phyloP scores from a whole-genome alignment of 2,113 vertebrate genomes.

The Syrrhaptes paradoxus region DNA sequence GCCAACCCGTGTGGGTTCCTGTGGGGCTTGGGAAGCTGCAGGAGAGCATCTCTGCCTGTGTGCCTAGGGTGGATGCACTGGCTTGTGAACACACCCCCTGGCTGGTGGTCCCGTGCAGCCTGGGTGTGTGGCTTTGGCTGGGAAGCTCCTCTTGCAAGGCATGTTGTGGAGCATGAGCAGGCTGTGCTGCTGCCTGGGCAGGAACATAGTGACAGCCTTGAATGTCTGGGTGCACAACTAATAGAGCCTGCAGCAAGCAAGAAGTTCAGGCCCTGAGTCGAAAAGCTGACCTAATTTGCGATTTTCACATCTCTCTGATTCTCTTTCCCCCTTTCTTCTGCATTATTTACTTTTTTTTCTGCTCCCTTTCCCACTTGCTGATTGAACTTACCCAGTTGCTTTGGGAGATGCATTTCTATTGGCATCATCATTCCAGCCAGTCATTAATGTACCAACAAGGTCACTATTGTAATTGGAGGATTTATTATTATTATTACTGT shows the following conservation, averaged over 20 bases:
- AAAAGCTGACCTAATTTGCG: constrained; percentile 38
- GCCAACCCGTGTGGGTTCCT: not conserved
- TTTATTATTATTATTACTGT: constrained; percentile 44
- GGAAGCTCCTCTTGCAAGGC: too few species aligned
- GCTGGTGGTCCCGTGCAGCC: rapidly evolving
- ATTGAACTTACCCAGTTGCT: constrained; percentile 3
- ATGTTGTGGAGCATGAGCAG: rapidly evolving
- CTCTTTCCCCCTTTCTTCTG: not conserved
- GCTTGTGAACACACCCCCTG: rapidly evolving
- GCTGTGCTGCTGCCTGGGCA: not conserved
- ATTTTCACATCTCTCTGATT: not conserved
- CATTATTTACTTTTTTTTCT: not conserved
- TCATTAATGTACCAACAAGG: constrained; percentile 47
- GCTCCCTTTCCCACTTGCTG: not conserved
- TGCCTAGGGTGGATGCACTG: rapidly evolving
- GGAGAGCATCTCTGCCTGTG: rapidly evolving
- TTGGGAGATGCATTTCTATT: constrained; percentile 28
- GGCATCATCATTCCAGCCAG: constrained; percentile 12
- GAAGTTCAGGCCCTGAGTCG: not conserved
- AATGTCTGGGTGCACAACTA: not conserved
- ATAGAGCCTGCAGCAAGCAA: not conserved
- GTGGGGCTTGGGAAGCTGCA: not conserved
- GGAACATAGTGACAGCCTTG: not conserved
- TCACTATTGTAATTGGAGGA: constrained; percentile 17
- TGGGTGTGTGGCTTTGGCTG: rapidly evolving